phyloP scores from a whole-genome alignment of 2,888 invertebrate species.

The Pyrrhosoma nymphula region DNA sequence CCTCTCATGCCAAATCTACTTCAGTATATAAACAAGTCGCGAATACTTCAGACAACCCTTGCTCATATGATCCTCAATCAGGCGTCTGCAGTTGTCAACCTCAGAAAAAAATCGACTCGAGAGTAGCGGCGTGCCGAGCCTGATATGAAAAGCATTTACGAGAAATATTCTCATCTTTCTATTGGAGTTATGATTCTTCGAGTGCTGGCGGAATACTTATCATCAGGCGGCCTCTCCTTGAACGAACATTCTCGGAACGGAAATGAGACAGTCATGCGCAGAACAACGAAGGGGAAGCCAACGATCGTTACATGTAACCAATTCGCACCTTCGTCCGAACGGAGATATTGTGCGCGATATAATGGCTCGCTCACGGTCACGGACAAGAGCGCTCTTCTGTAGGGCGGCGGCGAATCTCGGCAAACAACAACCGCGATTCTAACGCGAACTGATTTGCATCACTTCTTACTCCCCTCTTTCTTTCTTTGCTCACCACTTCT shows the following conservation, averaged over 20 bases:
- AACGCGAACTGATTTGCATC: background rate
- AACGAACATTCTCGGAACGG: background rate
- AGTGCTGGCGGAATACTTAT: background rate
- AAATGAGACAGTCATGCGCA: background rate
- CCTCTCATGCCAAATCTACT: background rate
- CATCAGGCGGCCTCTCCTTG: background rate
- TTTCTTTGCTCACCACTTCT: background rate
- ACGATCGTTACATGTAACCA: background rate
- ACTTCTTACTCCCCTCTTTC: background rate
- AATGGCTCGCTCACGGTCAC: background rate
- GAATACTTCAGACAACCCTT: background rate
- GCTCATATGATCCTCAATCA: background rate
- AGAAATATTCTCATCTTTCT: background rate
- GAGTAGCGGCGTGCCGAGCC: background rate
- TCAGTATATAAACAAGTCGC: background rate
- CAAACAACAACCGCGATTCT: background rate
- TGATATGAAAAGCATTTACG: background rate
- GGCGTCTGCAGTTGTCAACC: background rate
- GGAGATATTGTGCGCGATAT: background rate
- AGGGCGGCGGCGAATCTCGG: background rate
- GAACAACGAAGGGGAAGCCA: background rate
- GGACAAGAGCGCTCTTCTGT: background rate
- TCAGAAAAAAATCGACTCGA: background rate
- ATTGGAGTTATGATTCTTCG: background rate
- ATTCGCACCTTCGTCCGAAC: background rate